These are phyloP conservation scores for Nilaparvata lugens DNA, from an alignment of 1,140 invertebrate species.

Conservation along the genomic window DNA sequence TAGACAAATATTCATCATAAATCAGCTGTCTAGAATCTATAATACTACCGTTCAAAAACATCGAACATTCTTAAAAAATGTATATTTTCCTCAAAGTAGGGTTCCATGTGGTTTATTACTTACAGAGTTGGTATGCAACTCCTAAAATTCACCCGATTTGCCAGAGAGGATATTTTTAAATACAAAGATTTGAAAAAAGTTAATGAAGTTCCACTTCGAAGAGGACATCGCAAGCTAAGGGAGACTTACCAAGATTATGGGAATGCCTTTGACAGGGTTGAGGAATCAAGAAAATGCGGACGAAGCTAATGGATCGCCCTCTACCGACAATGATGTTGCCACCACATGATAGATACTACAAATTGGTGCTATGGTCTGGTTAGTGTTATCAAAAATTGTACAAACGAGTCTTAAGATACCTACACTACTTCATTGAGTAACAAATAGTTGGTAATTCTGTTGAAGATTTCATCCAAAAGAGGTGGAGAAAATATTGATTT, in stretches of 20 bases:
- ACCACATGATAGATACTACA: background rate
- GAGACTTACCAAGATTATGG: conserved; percentile 57
- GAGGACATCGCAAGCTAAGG: conserved; percentile 30
- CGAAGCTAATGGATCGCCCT: background rate
- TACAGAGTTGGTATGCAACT: conserved; percentile 74
- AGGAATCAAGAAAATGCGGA: conserved; percentile 10
- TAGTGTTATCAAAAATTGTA: too few relatives aligned
- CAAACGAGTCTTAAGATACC: too few relatives aligned
- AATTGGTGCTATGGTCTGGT: background rate
- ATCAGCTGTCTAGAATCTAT: too few relatives aligned
- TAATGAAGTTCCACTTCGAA: conserved; percentile 17
- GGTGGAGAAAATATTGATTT: too few relatives aligned
- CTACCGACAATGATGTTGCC: background rate
- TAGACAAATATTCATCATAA: too few relatives aligned
- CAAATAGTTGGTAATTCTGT: too few relatives aligned
- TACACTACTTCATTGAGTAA: too few relatives aligned
- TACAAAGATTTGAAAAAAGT: conserved; percentile 51
- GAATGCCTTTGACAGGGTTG: conserved; percentile 54
- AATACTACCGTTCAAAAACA: too few relatives aligned
- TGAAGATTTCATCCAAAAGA: too few relatives aligned
- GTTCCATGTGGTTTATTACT: conserved; percentile 84
- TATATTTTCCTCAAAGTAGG: too few relatives aligned
- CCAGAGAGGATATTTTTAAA: conserved; percentile 69
- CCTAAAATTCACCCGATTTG: conserved; percentile 49
- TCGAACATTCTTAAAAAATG: too few relatives aligned